phyloP scores from a whole-genome alignment of 2,888 invertebrate species.

The Polydrusus cervinus region DNA sequence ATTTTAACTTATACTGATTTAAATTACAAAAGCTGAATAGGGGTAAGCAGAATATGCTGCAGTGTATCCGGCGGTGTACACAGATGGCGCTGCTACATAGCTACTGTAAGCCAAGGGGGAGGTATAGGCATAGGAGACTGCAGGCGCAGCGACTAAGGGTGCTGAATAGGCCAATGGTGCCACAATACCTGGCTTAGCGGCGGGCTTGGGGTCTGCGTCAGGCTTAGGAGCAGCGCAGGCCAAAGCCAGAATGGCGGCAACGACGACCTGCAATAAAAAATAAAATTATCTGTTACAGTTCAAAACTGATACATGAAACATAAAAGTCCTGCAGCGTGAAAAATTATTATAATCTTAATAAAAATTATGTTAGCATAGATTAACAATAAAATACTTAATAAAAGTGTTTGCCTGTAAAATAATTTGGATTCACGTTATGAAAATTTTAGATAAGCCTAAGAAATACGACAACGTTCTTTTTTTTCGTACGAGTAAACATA shows the following conservation, averaged over 20 bases:
- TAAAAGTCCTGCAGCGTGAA: too few relatives aligned
- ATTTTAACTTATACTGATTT: too few relatives aligned
- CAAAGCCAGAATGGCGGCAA: slow-evolving; percentile 40
- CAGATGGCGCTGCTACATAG: slow-evolving; percentile 34
- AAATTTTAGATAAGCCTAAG: too few relatives aligned
- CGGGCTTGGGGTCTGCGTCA: slow-evolving; percentile 37
- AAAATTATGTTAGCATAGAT: too few relatives aligned
- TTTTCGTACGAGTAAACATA: too few relatives aligned
- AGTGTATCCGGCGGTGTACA: slow-evolving; percentile 31
- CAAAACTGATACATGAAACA: too few relatives aligned
- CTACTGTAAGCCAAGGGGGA: slow-evolving; percentile 37
- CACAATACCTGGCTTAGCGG: slow-evolving; percentile 29
- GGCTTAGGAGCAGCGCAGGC: slow-evolving; percentile 42
- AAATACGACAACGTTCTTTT: too few relatives aligned
- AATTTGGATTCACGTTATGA: too few relatives aligned
- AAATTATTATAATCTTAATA: too few relatives aligned
- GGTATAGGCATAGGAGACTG: slow-evolving; percentile 33
- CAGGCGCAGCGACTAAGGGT: slow-evolving; percentile 37
- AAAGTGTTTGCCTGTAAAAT: too few relatives aligned
- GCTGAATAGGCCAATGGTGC: slow-evolving; percentile 34
- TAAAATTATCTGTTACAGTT: too few relatives aligned
- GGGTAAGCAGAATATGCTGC: slow-evolving; percentile 34
- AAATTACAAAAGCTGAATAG: slow-evolving; percentile 12
- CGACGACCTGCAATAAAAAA: slow-evolving; percentile 31
- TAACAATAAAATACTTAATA: too few relatives aligned